These are phyloP conservation scores for Mactromeris polynyma DNA, from an alignment of 2,888 invertebrate species.

Conservation along the genomic window DNA sequence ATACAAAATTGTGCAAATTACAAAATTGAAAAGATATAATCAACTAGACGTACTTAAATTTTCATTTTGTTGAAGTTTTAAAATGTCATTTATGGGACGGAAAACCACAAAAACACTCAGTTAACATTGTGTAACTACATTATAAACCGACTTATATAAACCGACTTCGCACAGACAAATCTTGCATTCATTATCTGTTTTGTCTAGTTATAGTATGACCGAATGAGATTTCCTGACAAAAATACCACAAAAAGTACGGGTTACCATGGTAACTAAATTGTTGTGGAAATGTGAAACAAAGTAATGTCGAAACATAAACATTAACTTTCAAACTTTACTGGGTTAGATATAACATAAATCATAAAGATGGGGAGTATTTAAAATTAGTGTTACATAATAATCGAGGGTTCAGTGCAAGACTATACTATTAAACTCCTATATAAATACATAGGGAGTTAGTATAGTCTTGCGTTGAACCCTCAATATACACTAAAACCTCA, in stretches of 20 bases:
- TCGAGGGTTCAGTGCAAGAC: too few species aligned
- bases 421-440: too few species aligned
- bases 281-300: slow-evolving; percentile 23
- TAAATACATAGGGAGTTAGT: too few species aligned
- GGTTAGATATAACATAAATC: background rate
- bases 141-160: background rate
- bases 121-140: background rate
- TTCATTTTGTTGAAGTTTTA: slow-evolving; percentile 16
- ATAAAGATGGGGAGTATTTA: background rate
- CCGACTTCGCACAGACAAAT: background rate
- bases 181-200: slow-evolving; percentile 18
- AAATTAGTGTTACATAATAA: background rate
- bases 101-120: background rate
- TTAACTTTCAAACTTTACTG: slow-evolving; percentile 7
- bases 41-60: slow-evolving; percentile 3
- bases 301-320: slow-evolving; percentile 17
- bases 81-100: slow-evolving; percentile 17
- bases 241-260: slow-evolving; percentile 1
- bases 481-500: too few species aligned
- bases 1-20: slow-evolving; percentile 4
- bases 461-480: too few species aligned
- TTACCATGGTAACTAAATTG: background rate
- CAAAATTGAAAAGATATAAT: background rate
- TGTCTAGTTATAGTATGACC: background rate
- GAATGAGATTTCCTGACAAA: slow-evolving; percentile 21